A percentile compares a stretch with the other conserved stretches of the same genome.
phyloP scores from a whole-genome alignment of 2,797 vertebrate species.

The Denticeps clupeoides region DNA sequence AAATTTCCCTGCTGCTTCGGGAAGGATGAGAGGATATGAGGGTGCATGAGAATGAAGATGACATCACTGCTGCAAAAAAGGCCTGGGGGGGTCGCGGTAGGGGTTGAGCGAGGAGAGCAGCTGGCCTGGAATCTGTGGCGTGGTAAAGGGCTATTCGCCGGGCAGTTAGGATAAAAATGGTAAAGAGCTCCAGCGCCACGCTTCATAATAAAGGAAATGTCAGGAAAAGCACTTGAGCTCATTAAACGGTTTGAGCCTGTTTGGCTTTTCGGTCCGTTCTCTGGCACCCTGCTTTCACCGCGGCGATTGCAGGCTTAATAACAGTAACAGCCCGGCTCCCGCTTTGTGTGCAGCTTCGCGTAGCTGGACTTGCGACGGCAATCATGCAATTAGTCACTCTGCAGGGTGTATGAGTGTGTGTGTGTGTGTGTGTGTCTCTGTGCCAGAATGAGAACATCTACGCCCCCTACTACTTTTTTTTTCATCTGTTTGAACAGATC shows the following conservation, averaged over 20 bases:
- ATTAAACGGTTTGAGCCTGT: slow-evolving; percentile 37
- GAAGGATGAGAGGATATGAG: too few species aligned
- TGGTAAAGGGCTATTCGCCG: too few species aligned
- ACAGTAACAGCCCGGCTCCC: slow-evolving; percentile 28
- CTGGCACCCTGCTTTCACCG: slow-evolving; percentile 36
- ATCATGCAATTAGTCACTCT: background rate
- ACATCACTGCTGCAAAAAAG: too few species aligned
- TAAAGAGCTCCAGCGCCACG: background rate
- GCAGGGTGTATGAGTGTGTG: background rate
- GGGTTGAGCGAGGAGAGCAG: too few species aligned
- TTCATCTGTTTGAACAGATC: too few species aligned
- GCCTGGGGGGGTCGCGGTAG: too few species aligned
- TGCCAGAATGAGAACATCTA: too few species aligned
- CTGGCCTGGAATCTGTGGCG: too few species aligned
- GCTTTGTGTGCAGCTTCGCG: slow-evolving; percentile 20
- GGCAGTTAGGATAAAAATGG: too few species aligned
- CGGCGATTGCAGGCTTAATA: slow-evolving; percentile 28
- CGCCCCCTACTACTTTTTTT: too few species aligned
- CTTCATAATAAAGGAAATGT: slow-evolving; percentile 18
- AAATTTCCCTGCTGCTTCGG: too few species aligned
- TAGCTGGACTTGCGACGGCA: background rate
- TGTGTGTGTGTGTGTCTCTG: background rate
- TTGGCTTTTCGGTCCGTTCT: slow-evolving; percentile 30
- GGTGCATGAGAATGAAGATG: too few species aligned
- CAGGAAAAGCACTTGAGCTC: slow-evolving; percentile 23